A percentile compares a stretch with the other conserved stretches of the same genome.
Evolutionary conservation across 2,888 invertebrate genomes (phyloP).

Genomic region (Pandemis corylana): DNA sequence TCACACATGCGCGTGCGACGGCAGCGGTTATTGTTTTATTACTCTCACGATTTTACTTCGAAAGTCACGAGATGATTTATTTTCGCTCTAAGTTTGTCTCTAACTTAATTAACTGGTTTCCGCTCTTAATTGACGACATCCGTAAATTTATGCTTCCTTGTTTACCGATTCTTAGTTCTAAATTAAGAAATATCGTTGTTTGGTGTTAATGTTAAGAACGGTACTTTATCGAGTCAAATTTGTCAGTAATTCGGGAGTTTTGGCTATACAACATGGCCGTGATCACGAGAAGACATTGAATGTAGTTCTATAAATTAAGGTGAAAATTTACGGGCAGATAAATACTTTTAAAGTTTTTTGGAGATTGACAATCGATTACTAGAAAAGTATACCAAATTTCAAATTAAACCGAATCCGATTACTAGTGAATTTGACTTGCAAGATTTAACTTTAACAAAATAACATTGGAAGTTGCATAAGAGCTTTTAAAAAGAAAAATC

Average conservation of each 20-base stretch:
- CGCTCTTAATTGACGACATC: slow-evolving; percentile 24
- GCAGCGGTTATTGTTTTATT: slow-evolving; percentile 63
- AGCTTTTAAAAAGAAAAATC: no score
- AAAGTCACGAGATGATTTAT: slow-evolving; percentile 73
- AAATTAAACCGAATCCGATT: no score
- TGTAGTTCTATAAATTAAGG: no score
- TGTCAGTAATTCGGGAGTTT: neutral
- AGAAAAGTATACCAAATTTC: no score
- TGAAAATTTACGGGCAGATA: no score
- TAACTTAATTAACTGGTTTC: slow-evolving; percentile 33
- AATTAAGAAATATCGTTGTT: neutral
- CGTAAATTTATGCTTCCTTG: slow-evolving; percentile 9
- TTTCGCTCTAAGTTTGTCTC: slow-evolving; percentile 51
- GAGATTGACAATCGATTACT: no score
- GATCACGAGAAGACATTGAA: no score
- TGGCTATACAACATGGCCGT: no score
- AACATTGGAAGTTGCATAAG: no score
- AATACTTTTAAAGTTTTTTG: no score
- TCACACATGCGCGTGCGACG: slow-evolving; percentile 48
- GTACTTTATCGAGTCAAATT: neutral
- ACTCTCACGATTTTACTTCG: slow-evolving; percentile 81
- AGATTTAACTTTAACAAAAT: no score
- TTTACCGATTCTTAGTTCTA: neutral
- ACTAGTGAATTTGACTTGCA: no score
- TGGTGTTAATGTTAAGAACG: neutral